These are phyloP conservation scores for Nothura maculosa DNA, from an alignment of 2,797 vertebrate genomes.

Conservation along the genomic window DNA sequence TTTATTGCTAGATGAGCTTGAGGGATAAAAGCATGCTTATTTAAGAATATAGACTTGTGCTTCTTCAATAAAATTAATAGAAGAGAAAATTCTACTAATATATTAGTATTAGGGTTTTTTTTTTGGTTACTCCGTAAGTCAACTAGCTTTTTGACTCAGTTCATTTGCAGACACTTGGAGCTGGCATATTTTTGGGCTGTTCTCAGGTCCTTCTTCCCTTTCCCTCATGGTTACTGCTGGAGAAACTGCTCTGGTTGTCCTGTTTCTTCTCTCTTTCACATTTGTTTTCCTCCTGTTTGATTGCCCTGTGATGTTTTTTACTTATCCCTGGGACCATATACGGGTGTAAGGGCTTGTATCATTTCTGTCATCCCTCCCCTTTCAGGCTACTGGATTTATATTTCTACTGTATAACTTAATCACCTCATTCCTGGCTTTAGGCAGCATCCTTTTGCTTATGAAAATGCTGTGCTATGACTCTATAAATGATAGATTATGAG, in stretches of 20 bases:
- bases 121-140: neutral
- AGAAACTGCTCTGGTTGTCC: neutral
- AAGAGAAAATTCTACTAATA: neutral
- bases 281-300: neutral
- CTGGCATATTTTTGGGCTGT: neutral
- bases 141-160: neutral
- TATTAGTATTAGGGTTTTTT: neutral
- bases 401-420: slow-evolving; percentile 29
- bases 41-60: neutral
- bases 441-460: neutral
- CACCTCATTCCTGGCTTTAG: slow-evolving; percentile 38
- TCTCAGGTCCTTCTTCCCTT: neutral
- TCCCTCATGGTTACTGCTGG: neutral
- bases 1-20: neutral
- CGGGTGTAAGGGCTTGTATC: neutral
- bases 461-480: neutral
- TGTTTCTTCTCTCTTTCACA: neutral
- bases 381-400: slow-evolving; percentile 27
- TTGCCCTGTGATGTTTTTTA: neutral
- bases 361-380: neutral
- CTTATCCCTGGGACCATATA: neutral
- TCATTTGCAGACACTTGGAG: neutral
- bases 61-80: neutral
- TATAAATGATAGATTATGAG: neutral
- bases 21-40: neutral